Percentiles rank a stretch among this genome's conserved stretches.
Evolutionary conservation across 2,113 vertebrate genomes (phyloP).

Genomic region (Anguilla rostrata): DNA sequence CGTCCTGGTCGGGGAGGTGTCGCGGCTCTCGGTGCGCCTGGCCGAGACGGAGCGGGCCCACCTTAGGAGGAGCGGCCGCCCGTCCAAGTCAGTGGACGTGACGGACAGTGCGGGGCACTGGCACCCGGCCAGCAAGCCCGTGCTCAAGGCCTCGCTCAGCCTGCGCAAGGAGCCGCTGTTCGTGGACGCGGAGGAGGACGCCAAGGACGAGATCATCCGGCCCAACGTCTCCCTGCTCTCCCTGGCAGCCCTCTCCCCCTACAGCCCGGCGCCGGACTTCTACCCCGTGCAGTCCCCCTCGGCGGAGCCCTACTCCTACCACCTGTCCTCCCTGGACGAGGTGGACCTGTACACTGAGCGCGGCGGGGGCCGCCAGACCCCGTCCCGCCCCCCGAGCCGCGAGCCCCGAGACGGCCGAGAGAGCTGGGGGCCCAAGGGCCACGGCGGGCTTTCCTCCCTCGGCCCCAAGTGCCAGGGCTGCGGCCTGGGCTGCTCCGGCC

Average conservation of each 20-base stretch:
- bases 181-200: conserved; percentile 80
- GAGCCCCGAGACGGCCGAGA: conserved; percentile 71
- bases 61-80: conserved; percentile 85
- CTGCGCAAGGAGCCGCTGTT: conserved; percentile 85
- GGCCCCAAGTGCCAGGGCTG: conserved; percentile 90
- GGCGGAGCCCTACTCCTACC: conserved; percentile 73
- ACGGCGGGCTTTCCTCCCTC: conserved; percentile 75
- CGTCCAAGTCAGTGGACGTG: conserved; percentile 88
- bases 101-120: conserved; percentile 89
- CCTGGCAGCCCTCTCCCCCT: conserved; percentile 77
- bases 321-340: conserved; percentile 88
- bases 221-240: conserved; percentile 83
- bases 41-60: conserved; percentile 84
- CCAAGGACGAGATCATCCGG: conserved; percentile 89
- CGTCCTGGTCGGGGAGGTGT: conserved; percentile 78
- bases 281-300: conserved; percentile 75
- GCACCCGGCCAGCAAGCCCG: conserved; percentile 84
- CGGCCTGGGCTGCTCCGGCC: conserved; percentile 76
- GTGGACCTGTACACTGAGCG: conserved; percentile 93
- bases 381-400: conserved; percentile 66
- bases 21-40: conserved; percentile 78
- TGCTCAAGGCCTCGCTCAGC: conserved; percentile 84
- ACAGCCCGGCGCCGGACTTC: conserved; percentile 80
- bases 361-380: conserved; percentile 70
- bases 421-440: conserved; percentile 78